These are phyloP conservation scores for Spheniscus humboldti DNA, from an alignment of 2,797 vertebrate species.

Conservation along the genomic window DNA sequence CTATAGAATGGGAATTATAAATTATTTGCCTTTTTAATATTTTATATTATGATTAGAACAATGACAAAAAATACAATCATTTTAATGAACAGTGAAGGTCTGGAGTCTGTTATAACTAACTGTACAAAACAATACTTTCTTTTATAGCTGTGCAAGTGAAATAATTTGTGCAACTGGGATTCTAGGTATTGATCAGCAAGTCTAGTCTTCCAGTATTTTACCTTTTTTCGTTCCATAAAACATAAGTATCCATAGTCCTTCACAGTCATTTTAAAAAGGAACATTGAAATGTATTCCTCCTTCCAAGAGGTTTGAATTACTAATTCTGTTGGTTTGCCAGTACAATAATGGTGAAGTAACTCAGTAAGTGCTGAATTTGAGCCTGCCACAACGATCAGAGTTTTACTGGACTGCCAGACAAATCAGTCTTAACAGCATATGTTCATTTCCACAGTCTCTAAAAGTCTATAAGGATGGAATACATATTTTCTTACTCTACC, in stretches of 20 bases:
- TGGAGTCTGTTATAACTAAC: neutral
- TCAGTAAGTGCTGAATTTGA: neutral
- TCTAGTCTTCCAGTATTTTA: neutral
- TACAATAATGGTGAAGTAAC: neutral
- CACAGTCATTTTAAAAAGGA: neutral
- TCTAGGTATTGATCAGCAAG: neutral
- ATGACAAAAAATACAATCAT: neutral
- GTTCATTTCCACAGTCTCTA: neutral
- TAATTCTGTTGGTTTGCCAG: neutral
- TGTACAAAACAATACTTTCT: neutral
- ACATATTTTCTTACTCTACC: neutral
- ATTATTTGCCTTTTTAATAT: neutral
- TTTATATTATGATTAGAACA: neutral
- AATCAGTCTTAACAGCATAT: neutral
- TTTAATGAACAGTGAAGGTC: neutral
- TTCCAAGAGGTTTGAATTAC: conserved; percentile 2
- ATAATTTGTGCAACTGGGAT: neutral
- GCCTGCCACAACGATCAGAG: neutral
- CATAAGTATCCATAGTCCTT: neutral
- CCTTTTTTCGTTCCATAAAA: neutral
- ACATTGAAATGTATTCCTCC: neutral
- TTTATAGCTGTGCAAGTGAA: neutral
- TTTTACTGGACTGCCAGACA: neutral
- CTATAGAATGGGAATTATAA: neutral
- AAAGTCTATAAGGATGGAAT: neutral